A percentile compares a stretch with the other conserved stretches of the same genome.
Evolutionary conservation across 2,113 vertebrate genomes (phyloP).

Genomic region (Cyprinodon tularosa): DNA sequence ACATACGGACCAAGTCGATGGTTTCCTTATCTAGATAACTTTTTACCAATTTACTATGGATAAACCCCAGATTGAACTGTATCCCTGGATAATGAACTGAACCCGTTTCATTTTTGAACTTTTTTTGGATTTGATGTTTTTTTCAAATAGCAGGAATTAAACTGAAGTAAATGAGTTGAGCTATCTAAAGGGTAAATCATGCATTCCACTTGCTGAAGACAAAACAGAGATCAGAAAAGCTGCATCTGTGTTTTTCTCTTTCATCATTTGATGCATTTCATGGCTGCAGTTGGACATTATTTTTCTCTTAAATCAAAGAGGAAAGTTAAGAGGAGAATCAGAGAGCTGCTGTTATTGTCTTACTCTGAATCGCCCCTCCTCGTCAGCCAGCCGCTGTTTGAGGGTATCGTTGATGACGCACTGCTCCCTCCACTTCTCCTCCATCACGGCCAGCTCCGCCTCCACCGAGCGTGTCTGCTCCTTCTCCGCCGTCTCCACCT

Average conservation of each 20-base stretch:
- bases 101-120: neutral
- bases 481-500: slow-evolving; percentile 34
- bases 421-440: slow-evolving; percentile 96
- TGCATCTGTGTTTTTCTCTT: neutral
- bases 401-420: slow-evolving; percentile 87
- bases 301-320: too few relatives aligned
- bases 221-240: too few relatives aligned
- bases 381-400: slow-evolving; percentile 86
- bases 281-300: too few relatives aligned
- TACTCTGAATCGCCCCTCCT: slow-evolving; percentile 90
- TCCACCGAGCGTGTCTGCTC: slow-evolving; percentile 85
- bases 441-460: slow-evolving; percentile 91
- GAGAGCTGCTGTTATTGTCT: slow-evolving; percentile 28
- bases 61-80: too few relatives aligned
- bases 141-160: neutral
- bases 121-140: neutral
- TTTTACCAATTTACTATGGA: neutral
- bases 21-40: too few relatives aligned
- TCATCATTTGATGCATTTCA: too few relatives aligned
- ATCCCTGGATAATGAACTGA: neutral
- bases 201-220: too few relatives aligned
- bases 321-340: too few relatives aligned
- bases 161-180: too few relatives aligned
- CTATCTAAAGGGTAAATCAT: too few relatives aligned
- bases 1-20: neutral